Percentiles rank a stretch among this genome's conserved stretches.
These are phyloP conservation scores for Bergia puertoricense DNA, from an alignment of 92 coral and sea anemone genomes.

Conservation along the genomic window DNA sequence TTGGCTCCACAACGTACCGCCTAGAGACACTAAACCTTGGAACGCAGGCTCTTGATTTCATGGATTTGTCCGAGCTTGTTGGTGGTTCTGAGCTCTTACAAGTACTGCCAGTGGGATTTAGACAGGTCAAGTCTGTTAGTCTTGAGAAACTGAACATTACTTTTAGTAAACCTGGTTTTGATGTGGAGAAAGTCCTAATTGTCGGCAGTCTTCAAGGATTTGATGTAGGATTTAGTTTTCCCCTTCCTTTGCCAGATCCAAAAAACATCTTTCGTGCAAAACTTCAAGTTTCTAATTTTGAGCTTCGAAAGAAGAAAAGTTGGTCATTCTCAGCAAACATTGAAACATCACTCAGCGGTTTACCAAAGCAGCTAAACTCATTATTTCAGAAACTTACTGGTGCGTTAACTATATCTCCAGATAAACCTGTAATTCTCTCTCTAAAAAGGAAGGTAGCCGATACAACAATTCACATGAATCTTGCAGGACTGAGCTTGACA, in stretches of 20 bases:
- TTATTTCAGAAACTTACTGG: slow-evolving; percentile 46
- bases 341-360: slow-evolving; percentile 52
- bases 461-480: slow-evolving; percentile 18
- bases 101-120: slow-evolving; percentile 44
- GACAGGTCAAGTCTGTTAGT: slow-evolving; percentile 44
- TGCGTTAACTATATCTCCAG: slow-evolving; percentile 42
- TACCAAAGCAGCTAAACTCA: slow-evolving; percentile 46
- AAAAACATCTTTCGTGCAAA: slow-evolving; percentile 44
- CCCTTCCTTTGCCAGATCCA: slow-evolving; percentile 59
- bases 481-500: slow-evolving; percentile 54
- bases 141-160: slow-evolving; percentile 45
- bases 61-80: slow-evolving; percentile 49
- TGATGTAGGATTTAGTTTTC: slow-evolving; percentile 61
- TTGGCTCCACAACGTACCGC: neutral
- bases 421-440: slow-evolving; percentile 17
- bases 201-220: slow-evolving; percentile 54
- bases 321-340: slow-evolving; percentile 53
- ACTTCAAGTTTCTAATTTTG: slow-evolving; percentile 47
- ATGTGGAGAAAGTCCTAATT: slow-evolving; percentile 44
- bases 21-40: slow-evolving; percentile 33
- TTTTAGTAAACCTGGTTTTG: slow-evolving; percentile 51
- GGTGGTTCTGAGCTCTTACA: slow-evolving; percentile 51
- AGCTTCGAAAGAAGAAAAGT: slow-evolving; percentile 26
- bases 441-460: slow-evolving; percentile 36
- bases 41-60: slow-evolving; percentile 37